Percentiles rank a stretch among this genome's conserved stretches.
phyloP scores from a whole-genome alignment of 1,140 invertebrate genomes.

The Scaptodrosophila lebanonensis region DNA sequence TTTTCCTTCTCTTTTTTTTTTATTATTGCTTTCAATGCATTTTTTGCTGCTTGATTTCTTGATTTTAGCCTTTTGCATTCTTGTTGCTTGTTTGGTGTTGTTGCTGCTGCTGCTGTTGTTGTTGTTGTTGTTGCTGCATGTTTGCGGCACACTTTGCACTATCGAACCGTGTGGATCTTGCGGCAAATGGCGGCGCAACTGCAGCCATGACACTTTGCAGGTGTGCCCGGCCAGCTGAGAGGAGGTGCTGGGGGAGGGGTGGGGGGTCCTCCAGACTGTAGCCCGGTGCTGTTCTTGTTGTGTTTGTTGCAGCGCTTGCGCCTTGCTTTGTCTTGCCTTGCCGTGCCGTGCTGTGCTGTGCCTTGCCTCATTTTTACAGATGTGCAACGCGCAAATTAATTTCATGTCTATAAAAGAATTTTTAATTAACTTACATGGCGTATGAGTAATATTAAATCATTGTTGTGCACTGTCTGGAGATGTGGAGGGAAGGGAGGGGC shows the following conservation, averaged over 20 bases:
- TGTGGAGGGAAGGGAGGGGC: background rate
- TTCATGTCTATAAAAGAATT: conserved; percentile 40
- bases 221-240: conserved; percentile 41
- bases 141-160: conserved; percentile 69
- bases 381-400: conserved; percentile 48
- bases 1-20: conserved; percentile 26
- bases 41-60: conserved; percentile 43
- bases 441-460: conserved; percentile 51
- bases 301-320: conserved; percentile 8
- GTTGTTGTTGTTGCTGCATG: conserved; percentile 15
- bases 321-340: background rate
- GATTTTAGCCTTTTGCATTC: conserved; percentile 39
- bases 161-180: conserved; percentile 63
- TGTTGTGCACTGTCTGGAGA: conserved; percentile 4
- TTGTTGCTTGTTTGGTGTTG: conserved; percentile 1
- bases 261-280: background rate
- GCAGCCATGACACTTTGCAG: conserved; percentile 66
- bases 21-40: too few species aligned
- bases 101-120: background rate
- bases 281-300: conserved; percentile 22
- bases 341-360: too few species aligned
- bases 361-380: conserved; percentile 16
- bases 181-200: conserved; percentile 32
- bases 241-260: background rate
- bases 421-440: conserved; percentile 51